Base-by-base conservation (phyloP, 2,888 invertebrate species). In the Neoascia interrupta region DNA sequence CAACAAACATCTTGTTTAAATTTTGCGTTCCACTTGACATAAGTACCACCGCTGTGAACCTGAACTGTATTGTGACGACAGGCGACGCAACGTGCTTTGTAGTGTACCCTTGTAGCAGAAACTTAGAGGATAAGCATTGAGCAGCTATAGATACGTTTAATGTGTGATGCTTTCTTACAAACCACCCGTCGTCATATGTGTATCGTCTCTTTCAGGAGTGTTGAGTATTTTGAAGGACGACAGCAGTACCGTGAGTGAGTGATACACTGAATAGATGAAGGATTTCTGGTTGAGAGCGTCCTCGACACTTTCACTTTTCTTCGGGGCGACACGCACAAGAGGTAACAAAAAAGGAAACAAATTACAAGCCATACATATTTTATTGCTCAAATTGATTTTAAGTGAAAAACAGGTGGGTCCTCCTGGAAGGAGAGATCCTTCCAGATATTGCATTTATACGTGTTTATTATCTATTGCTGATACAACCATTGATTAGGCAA, bases 1-100 rank as follows among this genome's bases (percentile, higher is more conserved):
- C 53, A 53, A 53, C 39, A 70, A 70, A 61, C 61, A 61, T 70
- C 70, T 70, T 70, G 70, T 61, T 58, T 69, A 51, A 69, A 69
- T 69, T 70, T 60, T 53, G 53, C 36, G 36, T 70, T 61, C 53
- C 60, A 47, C 70, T 70, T 61, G 61, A 53, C 61, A 60, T 51
- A 69, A 58, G 68, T 19, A 69, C 21, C 31, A 39, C 21, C 11
- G 26, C 15, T 26, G 19, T 37, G 61, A 47, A 47, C 54, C 54
- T 31, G 34, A 47, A 18, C 28, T 21, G n/a, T 34, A 34, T n/a
- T 54, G 45, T 36, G 45, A n/a, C 13, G 31, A 34, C 31, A n/a
- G n/a, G n/a, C n/a, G n/a, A n/a, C n/a, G n/a, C n/a, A n/a, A n/a
- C n/a, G n/a, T n/a, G n/a, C n/a, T n/a, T n/a, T n/a, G n/a, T n/a